Base-by-base conservation (phyloP, 2,113 vertebrate species). In the Alaudala cheleensis region DNA sequence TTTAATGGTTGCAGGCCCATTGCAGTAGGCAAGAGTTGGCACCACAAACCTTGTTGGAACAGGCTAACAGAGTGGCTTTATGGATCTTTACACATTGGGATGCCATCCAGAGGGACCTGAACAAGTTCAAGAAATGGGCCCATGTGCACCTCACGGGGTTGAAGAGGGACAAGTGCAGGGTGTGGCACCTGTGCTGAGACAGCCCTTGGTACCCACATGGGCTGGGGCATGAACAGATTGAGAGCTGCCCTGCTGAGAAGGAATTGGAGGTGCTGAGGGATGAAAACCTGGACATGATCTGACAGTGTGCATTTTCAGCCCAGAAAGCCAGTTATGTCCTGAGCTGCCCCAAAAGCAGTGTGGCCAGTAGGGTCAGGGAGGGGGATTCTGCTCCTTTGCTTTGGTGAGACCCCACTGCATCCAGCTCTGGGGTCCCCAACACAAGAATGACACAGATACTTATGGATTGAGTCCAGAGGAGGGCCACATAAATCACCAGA, bases 31-130 rank as follows among this genome's bases (percentile, higher is more conserved):
- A 40, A 31, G 7, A 34, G 42, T 21, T 72, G 64, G 82, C 18
- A n/a, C 4, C 10, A 29, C n/a, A 53, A 49, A 23, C n/a, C 50
- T 70, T 37, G 23, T 31, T 66, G 64, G 25, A 88, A 42, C 23
- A 81, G 67, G n/a, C 28, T 69, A 26, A 58, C 2, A 4, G 44
- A 64, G 24, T 20, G 44, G 21, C 40, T 72, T 34, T 64, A 22
- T 0, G 1, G 19, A 65, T 51, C 17, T 83, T 60, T 17, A 23
- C 0, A 1, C 14, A 6, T 2, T 2, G 4, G 45, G 10, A 51
- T 79, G 31, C 20, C 34, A n/a, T 31, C 22, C 57, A 67, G 49
- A 53, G 62, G 12, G 53, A 44, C 24, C 10, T 58, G 47, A 45
- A 51, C 10, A n/a, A 56, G 56, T 51, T 39, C 0, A 1, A 76